Base-by-base conservation (phyloP, 2,113 vertebrate genomes). In the Aldabrachelys gigantea region DNA sequence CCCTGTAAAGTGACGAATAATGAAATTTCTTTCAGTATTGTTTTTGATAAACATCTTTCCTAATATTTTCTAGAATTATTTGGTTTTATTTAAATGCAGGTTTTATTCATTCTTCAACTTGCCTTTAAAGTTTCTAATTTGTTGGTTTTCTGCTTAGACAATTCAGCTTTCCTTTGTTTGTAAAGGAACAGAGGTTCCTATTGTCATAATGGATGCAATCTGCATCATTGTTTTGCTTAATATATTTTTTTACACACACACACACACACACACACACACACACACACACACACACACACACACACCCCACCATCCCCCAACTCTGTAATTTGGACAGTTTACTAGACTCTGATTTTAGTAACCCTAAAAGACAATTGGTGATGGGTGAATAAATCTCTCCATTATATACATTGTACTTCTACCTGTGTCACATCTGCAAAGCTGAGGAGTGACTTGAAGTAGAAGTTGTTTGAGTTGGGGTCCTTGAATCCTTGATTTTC, bases 21-120 rank as follows among this genome's bases (percentile, higher is more conserved):
- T 97, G 97, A 97, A 97, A 96, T 56, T 76, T 52, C 86, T 96
- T 92, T 87, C 75, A 88, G 90, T 96, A 62, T 78, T 93, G 14
- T 93, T 81, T 75, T 86, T 96, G 82, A 94, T 92, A 93, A 96
- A 94, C 72, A 17, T 2, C 50, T 91, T 93, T 88, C 87, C 91
- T 95, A 80, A 38, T 88, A 89, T 88, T 92, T 94, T 90, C 44
- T 94, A 89, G 27, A 12, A 52, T 88, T 96, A 57, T 95, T 29
- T 59, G 17, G 56, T 85, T 94, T 78, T 47, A 78, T 78, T 78
- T 25, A 78, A 78, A 78, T 78, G 41, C 22, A 25, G 22, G 11
- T 29, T 78, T 78, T 78, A 44, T 47, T 78, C 25, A 16, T 78
- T 27, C 22, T 24, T 41, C 22, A 44, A 41, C 24, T 76, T 76